These are phyloP conservation scores for Mormyrus lacerda DNA, from an alignment of 2,113 vertebrate genomes.

Conservation along the genomic window DNA sequence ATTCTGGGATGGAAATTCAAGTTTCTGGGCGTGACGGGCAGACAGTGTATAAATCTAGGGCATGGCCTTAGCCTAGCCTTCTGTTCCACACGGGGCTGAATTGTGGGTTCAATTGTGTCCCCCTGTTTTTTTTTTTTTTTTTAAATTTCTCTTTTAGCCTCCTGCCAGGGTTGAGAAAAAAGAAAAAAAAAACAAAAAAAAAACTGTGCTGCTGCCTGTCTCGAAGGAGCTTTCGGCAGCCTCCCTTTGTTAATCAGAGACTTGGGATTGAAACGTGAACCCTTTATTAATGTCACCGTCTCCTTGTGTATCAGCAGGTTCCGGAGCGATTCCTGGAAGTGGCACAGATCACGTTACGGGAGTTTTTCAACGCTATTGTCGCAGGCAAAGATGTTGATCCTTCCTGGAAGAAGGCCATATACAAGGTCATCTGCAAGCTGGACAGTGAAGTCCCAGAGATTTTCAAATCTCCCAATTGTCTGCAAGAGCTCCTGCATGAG, in stretches of 20 bases:
- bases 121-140: neutral
- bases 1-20: neutral
- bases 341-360: slow-evolving; percentile 94
- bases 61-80: slow-evolving; percentile 3
- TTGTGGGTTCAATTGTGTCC: neutral
- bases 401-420: slow-evolving; percentile 99
- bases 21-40: neutral
- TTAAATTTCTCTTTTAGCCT: too few relatives aligned
- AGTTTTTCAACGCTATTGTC: slow-evolving; percentile 99
- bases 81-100: neutral
- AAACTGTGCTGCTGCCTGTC: slow-evolving; percentile 16
- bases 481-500: slow-evolving; percentile 98
- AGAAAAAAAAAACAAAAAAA: slow-evolving; percentile 12
- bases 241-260: slow-evolving; percentile 40
- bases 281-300: slow-evolving; percentile 75
- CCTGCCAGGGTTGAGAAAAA: neutral
- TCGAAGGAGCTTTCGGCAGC: slow-evolving; percentile 20
- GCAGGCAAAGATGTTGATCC: slow-evolving; percentile 98
- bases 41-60: neutral
- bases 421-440: slow-evolving; percentile 99
- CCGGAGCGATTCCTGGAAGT: slow-evolving; percentile 98
- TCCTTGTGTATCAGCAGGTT: slow-evolving; percentile 78
- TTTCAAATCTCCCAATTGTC: slow-evolving; percentile 98
- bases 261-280: slow-evolving; percentile 71
- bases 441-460: slow-evolving; percentile 97